Base-by-base conservation (phyloP, 2,797 vertebrate species). In the Oryzias dopingdopingensis region DNA sequence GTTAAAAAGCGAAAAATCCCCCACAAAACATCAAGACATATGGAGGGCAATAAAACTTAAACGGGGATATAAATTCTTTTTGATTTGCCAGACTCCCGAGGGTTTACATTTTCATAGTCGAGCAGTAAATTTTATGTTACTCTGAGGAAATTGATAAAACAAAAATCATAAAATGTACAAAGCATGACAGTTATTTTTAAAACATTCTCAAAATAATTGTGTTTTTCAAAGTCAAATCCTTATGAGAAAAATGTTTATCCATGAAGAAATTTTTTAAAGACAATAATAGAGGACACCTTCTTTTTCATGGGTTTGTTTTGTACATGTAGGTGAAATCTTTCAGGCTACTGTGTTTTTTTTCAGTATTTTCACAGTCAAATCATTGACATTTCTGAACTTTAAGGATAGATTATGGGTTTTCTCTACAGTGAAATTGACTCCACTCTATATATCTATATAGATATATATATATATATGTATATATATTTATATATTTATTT, bases 341-440 rank as follows among this genome's bases (percentile, higher is more conserved):
- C 57, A 81, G 77, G 70, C 72, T 69, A 64, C 29, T 4, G 48
- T 59, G 66, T 22, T 22, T 70, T 22, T 70, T 72, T 71, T 51
- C 22, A 3, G 56, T 48, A 4, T 66, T 76, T 23, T 66, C 10
- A 76, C 80, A 51, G 67, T 76, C 70, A 77, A 76, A 68, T 84
- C 59, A 60, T 73, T 48, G 42, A 65, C 66, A 2, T 37, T 37
- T 73, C 59, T 59, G 66, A 83, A 78, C 59, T 49, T 84, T 60
- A 26, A 13, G 79, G 77, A 85, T 84, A 59, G 84, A 7, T 87
- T 85, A 85, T 72, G 67, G 59, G 62, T 77, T 84, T 58, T 69
- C 75, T 85, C 81, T 49, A 52, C 52, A 47, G 81, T 69, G 81
- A 76, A 89, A 89, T 90, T 81, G 86, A 91, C 88, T 75, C 69